Base-by-base conservation (phyloP, 2,113 vertebrate species). In the Eidolon helvum region DNA sequence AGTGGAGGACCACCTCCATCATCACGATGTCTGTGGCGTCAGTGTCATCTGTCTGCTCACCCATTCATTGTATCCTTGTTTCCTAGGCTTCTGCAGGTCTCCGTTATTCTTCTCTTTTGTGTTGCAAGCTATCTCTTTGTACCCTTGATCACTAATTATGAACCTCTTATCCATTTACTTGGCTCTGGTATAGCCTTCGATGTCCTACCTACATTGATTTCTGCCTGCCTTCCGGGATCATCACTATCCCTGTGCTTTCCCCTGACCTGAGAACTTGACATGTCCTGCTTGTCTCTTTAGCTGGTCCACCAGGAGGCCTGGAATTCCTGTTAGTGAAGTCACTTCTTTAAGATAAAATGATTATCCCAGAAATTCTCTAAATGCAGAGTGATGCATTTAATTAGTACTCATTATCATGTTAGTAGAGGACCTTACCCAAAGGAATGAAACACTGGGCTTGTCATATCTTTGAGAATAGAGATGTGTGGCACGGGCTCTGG, bases 21-120 rank as follows among this genome's bases (percentile, higher is more conserved):
- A 0, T 61, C 53, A 5, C 0, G 0, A 10, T 18, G 21, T 30
- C 84, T 43, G 3, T 69, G 22, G 43, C 26, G 59, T 28, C 2
- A 3, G 4, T 9, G 7, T 43, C 77, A 6, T 30, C 26, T n/a
- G 0, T 43, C 2, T 0, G 53, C 16, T 68, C 35, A 19, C 50
- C 30, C 28, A 10, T 33, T 21, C 65, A 5, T 33, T 30, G 10
- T 12, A 33, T 21, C 30, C 28, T 16, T 59, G 2, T 61, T 65
- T 35, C n/a, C 66, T 65, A 15, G 15, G 50, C 33, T 61, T 68
- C 68, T 68, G 55, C 30, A 30, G 4, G 45, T 48, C 43, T 55
- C 66, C 63, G 24, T 75, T 14, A 6, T 33, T 79, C 7, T n/a
- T 66, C 63, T 40, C 48, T 87, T 65, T 30, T 66, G 63, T 89